Conservation (phyloP, 2,113 vertebrate species). For the Bolborhynchus lineola region DNA sequence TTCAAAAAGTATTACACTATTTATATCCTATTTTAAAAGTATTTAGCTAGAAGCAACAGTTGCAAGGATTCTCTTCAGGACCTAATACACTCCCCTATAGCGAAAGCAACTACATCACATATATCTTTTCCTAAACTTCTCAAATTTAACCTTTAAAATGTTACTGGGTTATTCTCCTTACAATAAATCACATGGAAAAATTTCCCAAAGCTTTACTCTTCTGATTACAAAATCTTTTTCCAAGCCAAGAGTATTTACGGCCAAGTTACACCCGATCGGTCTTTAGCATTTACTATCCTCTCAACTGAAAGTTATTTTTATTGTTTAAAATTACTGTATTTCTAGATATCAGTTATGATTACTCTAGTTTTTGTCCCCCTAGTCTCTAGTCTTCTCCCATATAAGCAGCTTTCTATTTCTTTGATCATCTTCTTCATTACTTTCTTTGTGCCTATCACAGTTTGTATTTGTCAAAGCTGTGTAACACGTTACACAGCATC, state of each 20-base stretch:
- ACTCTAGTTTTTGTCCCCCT: background rate
- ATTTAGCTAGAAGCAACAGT: background rate
- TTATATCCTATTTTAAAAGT: background rate
- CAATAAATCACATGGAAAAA: background rate
- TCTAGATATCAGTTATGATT: background rate
- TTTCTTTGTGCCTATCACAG: background rate
- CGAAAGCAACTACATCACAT: background rate
- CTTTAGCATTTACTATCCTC: background rate
- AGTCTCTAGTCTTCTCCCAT: background rate
- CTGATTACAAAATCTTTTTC: background rate
- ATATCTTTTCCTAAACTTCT: background rate
- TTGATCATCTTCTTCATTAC: background rate
- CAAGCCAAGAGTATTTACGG: background rate
- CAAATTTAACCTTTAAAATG: background rate
- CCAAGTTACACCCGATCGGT: background rate
- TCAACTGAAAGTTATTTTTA: background rate
- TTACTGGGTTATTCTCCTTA: background rate
- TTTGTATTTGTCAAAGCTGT: background rate
- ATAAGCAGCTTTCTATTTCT: background rate
- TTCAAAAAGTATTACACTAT: background rate
- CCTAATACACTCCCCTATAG: background rate
- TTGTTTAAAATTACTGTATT: background rate
- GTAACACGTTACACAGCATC: background rate
- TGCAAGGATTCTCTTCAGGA: background rate
- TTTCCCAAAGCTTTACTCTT: background rate